Base-by-base conservation (phyloP, 2,888 invertebrate species). In the Microctonus hyperodae region DNA sequence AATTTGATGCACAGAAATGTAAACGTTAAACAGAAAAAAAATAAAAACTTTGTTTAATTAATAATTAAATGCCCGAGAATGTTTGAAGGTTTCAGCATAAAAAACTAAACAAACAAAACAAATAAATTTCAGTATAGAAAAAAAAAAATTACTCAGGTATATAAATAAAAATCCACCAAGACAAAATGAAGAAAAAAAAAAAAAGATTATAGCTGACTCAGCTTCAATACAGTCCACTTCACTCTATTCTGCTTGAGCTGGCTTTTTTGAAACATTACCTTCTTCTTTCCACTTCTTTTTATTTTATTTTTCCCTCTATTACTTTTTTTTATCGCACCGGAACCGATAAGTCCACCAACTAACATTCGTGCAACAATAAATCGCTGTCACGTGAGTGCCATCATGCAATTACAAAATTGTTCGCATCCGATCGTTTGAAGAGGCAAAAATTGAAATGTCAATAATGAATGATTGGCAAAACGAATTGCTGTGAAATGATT, bases 401-500 rank as follows among this genome's bases (percentile, higher is more conserved):
- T 22, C 9, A 10, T 1, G 20, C 48, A 48, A 48, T 48, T 48
- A 22, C 22, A 22, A 20, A 23, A 23, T 51, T 25, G 0, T 23
- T 13, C 51, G 25, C 51, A 25, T 44, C 20, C 37, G 35, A 48
- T 59, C 16, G 28, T 31, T n/a, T 16, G 44, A 20, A 44, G n/a
- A 44, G 9, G 20, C 25, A 22, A 31, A 28, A 60, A 60, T 60
- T 20, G n/a, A 22, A 60, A 50, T 28, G n/a, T 60, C 48, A 28
- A 51, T 48, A 50, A 50, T 16, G 22, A 60, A 48, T 48, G n/a
- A 50, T 60, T 22, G 50, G 22, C 22, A 33, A 62, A 62, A 11
- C 16, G 35, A 51, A 53, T 51, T 25, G 35, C 44, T 25, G 13
- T 53, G 37, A 53, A 51, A 61, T 33, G 7, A 59, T 25, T 37